Evolutionary conservation across 2,797 vertebrate species (phyloP).

Genomic region (Danio aesculapii): DNA sequence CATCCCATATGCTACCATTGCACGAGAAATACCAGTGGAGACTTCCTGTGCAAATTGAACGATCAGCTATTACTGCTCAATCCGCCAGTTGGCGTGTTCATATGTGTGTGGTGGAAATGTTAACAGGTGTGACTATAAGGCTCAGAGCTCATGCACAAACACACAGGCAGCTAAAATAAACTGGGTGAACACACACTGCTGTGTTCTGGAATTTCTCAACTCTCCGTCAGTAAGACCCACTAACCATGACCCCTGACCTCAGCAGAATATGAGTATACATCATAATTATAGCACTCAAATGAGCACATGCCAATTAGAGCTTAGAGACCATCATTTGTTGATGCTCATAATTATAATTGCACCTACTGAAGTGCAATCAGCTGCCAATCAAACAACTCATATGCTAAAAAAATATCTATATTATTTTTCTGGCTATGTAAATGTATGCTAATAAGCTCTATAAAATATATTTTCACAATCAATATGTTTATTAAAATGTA

Average conservation of each 20-base stretch:
- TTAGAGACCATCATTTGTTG: neutral
- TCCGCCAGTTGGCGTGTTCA: constrained; percentile 61
- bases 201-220: constrained; percentile 55
- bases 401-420: no score
- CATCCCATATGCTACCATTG: constrained; percentile 68
- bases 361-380: neutral
- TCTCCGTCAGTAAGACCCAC: constrained; percentile 44
- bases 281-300: constrained; percentile 57
- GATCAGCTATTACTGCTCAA: constrained; percentile 82
- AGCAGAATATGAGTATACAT: constrained; percentile 55
- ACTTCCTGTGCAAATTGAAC: constrained; percentile 84
- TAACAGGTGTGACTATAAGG: constrained; percentile 40
- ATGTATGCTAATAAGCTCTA: no score
- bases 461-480: no score
- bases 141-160: constrained; percentile 24
- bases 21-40: constrained; percentile 73
- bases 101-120: constrained; percentile 29
- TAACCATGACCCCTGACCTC: constrained; percentile 47
- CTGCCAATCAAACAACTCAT: neutral
- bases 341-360: neutral
- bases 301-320: constrained; percentile 4
- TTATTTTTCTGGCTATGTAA: no score
- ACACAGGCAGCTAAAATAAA: constrained; percentile 55
- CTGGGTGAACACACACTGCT: constrained; percentile 43
- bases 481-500: no score